phyloP scores from a whole-genome alignment of 2,797 vertebrate species.

The Acropternis orthonyx region DNA sequence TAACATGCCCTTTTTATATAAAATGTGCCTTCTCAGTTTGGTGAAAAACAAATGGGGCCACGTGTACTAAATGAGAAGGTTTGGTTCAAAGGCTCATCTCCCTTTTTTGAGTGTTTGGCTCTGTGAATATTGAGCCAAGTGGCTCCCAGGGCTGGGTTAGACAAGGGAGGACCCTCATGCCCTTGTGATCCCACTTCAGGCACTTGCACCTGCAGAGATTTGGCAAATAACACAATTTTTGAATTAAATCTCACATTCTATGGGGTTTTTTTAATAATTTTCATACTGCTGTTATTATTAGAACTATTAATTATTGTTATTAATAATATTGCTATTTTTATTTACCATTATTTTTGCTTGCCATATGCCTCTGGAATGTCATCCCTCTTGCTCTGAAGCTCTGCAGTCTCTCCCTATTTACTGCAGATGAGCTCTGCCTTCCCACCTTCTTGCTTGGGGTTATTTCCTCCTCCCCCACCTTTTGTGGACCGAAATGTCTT shows the following conservation, averaged over 20 bases:
- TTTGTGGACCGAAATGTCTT: not conserved
- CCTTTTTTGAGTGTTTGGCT: not conserved
- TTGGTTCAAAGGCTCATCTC: not conserved
- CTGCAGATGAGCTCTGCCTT: not conserved
- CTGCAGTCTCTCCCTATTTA: not conserved
- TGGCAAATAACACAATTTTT: not conserved
- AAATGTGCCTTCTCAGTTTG: not conserved
- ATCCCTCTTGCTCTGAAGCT: not conserved
- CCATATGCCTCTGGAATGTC: not conserved
- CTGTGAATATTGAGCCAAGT: not conserved
- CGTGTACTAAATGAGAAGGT: not conserved
- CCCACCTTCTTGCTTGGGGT: not conserved
- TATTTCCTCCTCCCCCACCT: slow-evolving; percentile 10
- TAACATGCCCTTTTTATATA: slow-evolving; percentile 19
- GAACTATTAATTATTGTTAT: not conserved
- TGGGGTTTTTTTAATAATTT: not conserved
- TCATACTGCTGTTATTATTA: not conserved
- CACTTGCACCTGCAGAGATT: not conserved
- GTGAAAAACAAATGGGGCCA: not conserved
- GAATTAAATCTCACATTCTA: not conserved
- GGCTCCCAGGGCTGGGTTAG: not conserved
- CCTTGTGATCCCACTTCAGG: not conserved
- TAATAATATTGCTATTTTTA: not conserved
- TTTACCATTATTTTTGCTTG: not conserved
- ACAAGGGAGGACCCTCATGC: not conserved